Evolutionary conservation across 2,113 vertebrate species (phyloP), one percentile per base, ranked within the genome.

Genomic region (Todiramphus saurophagus): DNA sequence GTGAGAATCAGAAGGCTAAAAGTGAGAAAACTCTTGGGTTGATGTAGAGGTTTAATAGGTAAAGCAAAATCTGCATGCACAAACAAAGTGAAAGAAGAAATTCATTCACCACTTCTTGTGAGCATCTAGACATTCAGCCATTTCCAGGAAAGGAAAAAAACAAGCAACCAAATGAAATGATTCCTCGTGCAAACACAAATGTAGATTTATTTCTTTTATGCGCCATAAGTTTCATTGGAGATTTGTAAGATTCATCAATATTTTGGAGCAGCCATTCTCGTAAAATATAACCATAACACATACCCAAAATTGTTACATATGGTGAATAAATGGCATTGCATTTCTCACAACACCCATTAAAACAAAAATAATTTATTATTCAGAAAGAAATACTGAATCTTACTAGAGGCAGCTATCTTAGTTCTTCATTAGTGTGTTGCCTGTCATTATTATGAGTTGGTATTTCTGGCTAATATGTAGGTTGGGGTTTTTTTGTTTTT

Each of bases 261-360:
- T 91, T 96, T 95, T 66, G 87, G 56, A 95, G 64, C 53, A 93
- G 33, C 16, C 55, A 4, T 90, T 93, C 51, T 95, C 53, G 70
- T 77, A 73, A 78, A 21, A 48, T 9, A 41, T 80, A 92, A 78
- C 25, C 12, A 10, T 74, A 91, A 68, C n/a, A 84, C 87, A 91
- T 80, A 56, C 7, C 9, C 41, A 4, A 78, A 89, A 68, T 51
- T 74, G 85, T 66, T 88, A 46, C 44, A 74, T 24, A 4, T 69
- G 28, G 30, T 23, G 41, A 75, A 51, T 58, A 88, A 91, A 80
- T 43, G n/a, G 4, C 41, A 64, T 44, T 87, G 41, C 4, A 2
- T 83, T 91, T 89, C 80, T 93, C 73, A 83, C 24, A 78, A 85
- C 53, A 44, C 37, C 48, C 73, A 83, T 46, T 85, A 91, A 94